Percentiles rank a stretch among this genome's conserved stretches.
Evolutionary conservation across 30 jellyfish, hydroid and myxozoan species (phyloP).

Genomic region (Hydra vulgaris): DNA sequence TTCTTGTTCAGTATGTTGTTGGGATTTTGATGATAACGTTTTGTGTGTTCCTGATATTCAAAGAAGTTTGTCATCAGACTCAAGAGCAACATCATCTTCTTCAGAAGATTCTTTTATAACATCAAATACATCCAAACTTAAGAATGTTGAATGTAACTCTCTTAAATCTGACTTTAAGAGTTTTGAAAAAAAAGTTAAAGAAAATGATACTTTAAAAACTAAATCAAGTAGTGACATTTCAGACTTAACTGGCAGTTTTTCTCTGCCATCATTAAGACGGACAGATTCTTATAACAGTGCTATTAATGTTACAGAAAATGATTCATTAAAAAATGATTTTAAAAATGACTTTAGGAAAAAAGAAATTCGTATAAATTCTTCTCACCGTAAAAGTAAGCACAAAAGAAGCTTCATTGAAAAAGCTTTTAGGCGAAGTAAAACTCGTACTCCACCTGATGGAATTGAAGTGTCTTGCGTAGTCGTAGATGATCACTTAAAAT

Average conservation of each 20-base stretch:
- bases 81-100: slow-evolving; percentile 3
- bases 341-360: neutral
- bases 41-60: neutral
- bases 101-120: neutral
- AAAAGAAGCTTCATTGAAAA: neutral
- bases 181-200: too few relatives aligned
- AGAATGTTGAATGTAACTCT: neutral
- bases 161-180: too few relatives aligned
- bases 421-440: neutral
- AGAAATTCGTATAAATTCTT: neutral
- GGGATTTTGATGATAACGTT: slow-evolving; percentile 28
- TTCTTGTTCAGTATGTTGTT: slow-evolving; percentile 32
- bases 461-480: neutral
- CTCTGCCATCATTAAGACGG: slow-evolving; percentile 4
- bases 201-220: neutral
- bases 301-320: neutral
- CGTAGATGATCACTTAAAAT: neutral
- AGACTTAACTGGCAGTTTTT: slow-evolving; percentile 9
- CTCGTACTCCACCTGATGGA: slow-evolving; percentile 28
- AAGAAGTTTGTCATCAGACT: neutral
- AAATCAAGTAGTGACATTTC: neutral
- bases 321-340: neutral
- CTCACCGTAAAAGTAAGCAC: neutral
- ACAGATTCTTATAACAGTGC: slow-evolving; percentile 20
- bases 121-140: neutral